Percentiles rank a stretch among this genome's conserved stretches.
These are phyloP conservation scores for Ricordea florida DNA, from an alignment of 92 coral and sea anemone genomes.

Conservation along the genomic window DNA sequence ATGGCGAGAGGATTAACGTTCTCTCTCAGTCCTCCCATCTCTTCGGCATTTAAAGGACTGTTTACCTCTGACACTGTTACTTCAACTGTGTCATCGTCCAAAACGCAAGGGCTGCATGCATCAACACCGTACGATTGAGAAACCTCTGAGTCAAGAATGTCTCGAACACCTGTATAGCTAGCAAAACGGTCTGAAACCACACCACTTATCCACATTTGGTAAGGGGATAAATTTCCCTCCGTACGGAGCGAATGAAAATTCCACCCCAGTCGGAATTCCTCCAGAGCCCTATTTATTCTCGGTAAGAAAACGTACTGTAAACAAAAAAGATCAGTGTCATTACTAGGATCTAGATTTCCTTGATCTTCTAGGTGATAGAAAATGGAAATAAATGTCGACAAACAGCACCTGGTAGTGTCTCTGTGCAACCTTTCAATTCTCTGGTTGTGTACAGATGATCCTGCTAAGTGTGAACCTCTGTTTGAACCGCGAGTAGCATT, in stretches of 20 bases:
- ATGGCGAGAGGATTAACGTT: constrained; percentile 6
- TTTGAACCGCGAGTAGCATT: constrained; percentile 3
- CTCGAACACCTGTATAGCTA: constrained; percentile 3
- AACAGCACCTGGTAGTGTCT: constrained; percentile 38
- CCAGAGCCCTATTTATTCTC: constrained; percentile 2
- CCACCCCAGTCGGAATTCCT: constrained; percentile 31
- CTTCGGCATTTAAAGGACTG: not conserved
- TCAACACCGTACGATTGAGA: not conserved
- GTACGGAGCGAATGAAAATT: constrained; percentile 13
- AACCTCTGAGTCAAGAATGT: constrained; percentile 8
- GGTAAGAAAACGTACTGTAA: constrained; percentile 13
- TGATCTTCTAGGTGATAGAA: constrained; percentile 39
- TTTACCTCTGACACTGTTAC: constrained; percentile 6
- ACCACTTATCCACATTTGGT: constrained; percentile 24
- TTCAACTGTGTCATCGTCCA: constrained; percentile 17
- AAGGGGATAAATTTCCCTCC: not conserved
- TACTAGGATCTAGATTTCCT: not conserved
- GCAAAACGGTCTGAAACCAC: not conserved
- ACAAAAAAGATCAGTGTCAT: constrained; percentile 17
- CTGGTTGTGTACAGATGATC: constrained; percentile 50
- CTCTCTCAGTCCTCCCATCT: not conserved
- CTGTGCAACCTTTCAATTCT: constrained; percentile 45
- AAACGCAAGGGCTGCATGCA: not conserved
- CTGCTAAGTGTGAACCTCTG: constrained; percentile 20
- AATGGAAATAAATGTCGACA: not conserved